phyloP scores from a whole-genome alignment of 2,113 vertebrate species.

The Ciconia maguari region DNA sequence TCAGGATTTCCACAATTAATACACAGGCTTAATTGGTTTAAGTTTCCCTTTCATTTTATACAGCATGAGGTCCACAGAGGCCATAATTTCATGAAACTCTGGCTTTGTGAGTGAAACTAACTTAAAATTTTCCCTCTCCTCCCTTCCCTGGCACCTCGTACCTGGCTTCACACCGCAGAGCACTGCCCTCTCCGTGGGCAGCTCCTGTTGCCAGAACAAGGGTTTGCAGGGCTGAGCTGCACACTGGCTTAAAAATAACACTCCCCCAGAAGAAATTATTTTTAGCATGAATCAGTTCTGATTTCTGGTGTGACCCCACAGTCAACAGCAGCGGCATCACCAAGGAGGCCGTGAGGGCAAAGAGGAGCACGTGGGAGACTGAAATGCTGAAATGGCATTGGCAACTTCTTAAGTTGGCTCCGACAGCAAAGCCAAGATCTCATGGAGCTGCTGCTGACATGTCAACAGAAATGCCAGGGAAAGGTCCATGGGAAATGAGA shows the following conservation, averaged over 20 bases:
- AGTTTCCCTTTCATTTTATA: slow-evolving; percentile 6
- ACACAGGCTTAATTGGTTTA: not conserved
- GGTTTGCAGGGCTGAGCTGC: not conserved
- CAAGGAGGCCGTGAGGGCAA: not conserved
- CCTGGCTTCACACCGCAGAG: not conserved
- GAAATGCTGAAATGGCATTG: not conserved
- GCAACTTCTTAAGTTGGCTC: not conserved
- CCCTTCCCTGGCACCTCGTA: not conserved
- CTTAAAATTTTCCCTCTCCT: not conserved
- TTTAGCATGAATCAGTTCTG: not conserved
- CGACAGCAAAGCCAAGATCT: not conserved
- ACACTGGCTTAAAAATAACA: not conserved
- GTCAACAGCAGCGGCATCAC: not conserved
- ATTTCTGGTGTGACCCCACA: not conserved
- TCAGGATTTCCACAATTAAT: slow-evolving; percentile 29
- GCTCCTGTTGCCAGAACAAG: not conserved
- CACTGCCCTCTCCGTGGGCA: not conserved
- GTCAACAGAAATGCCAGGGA: not conserved
- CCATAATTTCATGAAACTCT: not conserved
- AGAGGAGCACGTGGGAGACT: not conserved
- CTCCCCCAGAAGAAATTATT: not conserved
- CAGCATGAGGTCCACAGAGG: not conserved
- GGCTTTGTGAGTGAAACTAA: not conserved
- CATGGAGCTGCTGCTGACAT: not conserved
- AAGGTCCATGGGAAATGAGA: not conserved